Evolutionary conservation across 1,140 invertebrate species (phyloP).

Genomic region (Battus philenor): DNA sequence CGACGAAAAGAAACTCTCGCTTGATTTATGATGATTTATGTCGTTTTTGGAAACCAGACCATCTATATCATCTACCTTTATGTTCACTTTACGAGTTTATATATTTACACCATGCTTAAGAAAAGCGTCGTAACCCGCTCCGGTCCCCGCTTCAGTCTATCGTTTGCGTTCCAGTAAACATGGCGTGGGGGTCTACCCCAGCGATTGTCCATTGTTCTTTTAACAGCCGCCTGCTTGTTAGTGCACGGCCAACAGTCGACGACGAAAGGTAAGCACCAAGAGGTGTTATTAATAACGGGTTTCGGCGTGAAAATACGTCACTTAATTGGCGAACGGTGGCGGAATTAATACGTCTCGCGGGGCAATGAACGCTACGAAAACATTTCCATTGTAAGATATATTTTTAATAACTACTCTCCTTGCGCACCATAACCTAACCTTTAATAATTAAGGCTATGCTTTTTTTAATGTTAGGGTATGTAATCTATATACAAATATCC

Average conservation of each 20-base stretch:
- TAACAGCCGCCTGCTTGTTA: slow-evolving; percentile 70
- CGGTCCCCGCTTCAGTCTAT: slow-evolving; percentile 19
- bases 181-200: slow-evolving; percentile 35
- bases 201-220: slow-evolving; percentile 71
- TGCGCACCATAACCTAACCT: too few species aligned
- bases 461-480: too few species aligned
- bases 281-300: slow-evolving; percentile 62
- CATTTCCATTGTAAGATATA: slow-evolving; percentile 14
- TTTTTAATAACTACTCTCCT: slow-evolving; percentile 2
- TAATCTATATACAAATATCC: too few species aligned
- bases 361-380: slow-evolving; percentile 24
- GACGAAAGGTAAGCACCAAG: slow-evolving; percentile 43
- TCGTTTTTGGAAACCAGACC: too few species aligned
- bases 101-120: too few species aligned
- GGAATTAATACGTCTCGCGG: slow-evolving; percentile 42
- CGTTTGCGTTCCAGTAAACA: slow-evolving; percentile 17
- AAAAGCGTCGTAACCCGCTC: too few species aligned
- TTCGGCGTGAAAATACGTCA: slow-evolving; percentile 50
- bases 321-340: slow-evolving; percentile 46
- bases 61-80: too few species aligned
- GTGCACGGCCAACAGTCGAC: slow-evolving; percentile 35
- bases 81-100: too few species aligned
- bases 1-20: too few species aligned
- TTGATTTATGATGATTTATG: too few species aligned
- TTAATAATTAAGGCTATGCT: too few species aligned